A percentile compares a stretch with the other conserved stretches of the same genome.
These are phyloP conservation scores for Nomia melanderi DNA, from an alignment of 1,140 invertebrate genomes.

Conservation along the genomic window DNA sequence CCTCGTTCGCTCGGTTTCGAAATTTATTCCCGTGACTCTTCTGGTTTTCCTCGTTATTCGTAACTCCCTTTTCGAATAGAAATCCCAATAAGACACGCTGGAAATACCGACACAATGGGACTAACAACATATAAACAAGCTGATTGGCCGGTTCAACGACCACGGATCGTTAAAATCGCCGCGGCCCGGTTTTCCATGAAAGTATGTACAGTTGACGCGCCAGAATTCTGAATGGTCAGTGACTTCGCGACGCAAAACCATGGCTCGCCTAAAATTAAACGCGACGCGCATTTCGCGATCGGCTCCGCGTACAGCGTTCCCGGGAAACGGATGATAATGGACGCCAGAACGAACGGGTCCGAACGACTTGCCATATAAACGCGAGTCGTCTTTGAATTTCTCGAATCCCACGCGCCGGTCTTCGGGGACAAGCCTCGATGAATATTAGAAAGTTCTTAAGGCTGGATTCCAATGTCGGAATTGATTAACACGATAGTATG, in stretches of 20 bases:
- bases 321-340: neutral
- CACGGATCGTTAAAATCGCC: conserved; percentile 14
- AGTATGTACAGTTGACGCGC: neutral
- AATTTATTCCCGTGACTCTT: too few species aligned
- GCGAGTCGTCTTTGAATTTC: neutral
- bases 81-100: too few species aligned
- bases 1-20: neutral
- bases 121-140: conserved; percentile 5
- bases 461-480: neutral
- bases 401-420: neutral
- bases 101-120: neutral
- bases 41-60: too few species aligned
- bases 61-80: too few species aligned
- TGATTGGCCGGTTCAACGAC: conserved; percentile 28
- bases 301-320: neutral
- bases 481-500: conserved; percentile 16
- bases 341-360: too few species aligned
- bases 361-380: too few species aligned
- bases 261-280: conserved; percentile 42
- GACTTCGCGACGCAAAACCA: conserved; percentile 7
- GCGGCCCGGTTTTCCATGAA: conserved; percentile 35
- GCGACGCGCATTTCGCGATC: neutral
- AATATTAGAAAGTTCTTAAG: conserved; percentile 27
- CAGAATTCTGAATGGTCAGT: conserved; percentile 44
- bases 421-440: neutral